A percentile compares a stretch with the other conserved stretches of the same genome.
Conservation (phyloP, 2,113 vertebrate species). For the Elephantulus edwardii region DNA sequence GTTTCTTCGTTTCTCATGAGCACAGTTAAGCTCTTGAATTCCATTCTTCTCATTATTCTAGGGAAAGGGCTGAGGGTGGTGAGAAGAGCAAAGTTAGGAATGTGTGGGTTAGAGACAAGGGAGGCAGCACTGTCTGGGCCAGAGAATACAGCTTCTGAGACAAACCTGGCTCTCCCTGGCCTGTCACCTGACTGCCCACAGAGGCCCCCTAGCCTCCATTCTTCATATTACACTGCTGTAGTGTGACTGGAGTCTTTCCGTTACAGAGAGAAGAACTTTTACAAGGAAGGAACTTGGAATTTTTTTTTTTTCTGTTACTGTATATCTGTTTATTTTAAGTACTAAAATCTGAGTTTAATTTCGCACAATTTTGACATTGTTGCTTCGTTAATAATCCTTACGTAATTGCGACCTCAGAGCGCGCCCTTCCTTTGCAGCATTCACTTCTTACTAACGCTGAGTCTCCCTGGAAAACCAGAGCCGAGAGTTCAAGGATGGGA, state of each 20-base stretch:
- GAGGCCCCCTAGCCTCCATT: rapidly evolving
- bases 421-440: slow-evolving; percentile 80
- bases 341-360: slow-evolving; percentile 86
- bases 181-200: rapidly evolving
- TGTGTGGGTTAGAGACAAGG: background rate
- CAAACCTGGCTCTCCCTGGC: background rate
- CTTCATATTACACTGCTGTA: too few relatives aligned
- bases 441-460: slow-evolving; percentile 83
- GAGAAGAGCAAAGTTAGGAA: background rate
- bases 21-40: too few relatives aligned
- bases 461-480: slow-evolving; percentile 80
- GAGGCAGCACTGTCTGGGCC: too few relatives aligned
- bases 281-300: slow-evolving; percentile 89
- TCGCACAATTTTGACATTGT: slow-evolving; percentile 88
- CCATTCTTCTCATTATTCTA: too few relatives aligned
- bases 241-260: background rate
- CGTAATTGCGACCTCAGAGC: slow-evolving; percentile 84
- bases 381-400: slow-evolving; percentile 88
- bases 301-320: slow-evolving; percentile 87
- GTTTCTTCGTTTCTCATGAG: too few relatives aligned
- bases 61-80: too few relatives aligned
- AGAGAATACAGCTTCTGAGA: too few relatives aligned
- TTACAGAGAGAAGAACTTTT: too few relatives aligned
- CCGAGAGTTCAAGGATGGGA: slow-evolving; percentile 58
- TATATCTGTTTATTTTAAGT: slow-evolving; percentile 88